A percentile compares a stretch with the other conserved stretches of the same genome.
Conservation (phyloP, 2,888 invertebrate species). For the Euzophera pinguis region DNA sequence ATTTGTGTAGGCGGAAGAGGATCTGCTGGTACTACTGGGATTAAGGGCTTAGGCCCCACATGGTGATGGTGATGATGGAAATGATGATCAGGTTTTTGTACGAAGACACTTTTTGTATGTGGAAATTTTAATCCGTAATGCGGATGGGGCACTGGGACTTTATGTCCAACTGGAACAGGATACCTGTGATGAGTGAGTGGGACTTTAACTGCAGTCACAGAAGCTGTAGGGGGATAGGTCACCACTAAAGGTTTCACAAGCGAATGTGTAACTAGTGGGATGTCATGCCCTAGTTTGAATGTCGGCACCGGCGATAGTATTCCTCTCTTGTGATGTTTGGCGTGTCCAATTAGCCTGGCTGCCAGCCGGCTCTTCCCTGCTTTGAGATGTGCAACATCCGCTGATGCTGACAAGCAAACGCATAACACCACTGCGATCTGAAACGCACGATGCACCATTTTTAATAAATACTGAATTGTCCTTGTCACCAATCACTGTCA, state of each 20-base stretch:
- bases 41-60: constrained; percentile 50
- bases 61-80: constrained; percentile 72
- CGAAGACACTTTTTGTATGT: constrained; percentile 45
- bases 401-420: constrained; percentile 46
- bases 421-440: constrained; percentile 64
- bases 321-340: constrained; percentile 65
- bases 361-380: constrained; percentile 50
- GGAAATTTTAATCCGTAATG: constrained; percentile 62
- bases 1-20: constrained; percentile 38
- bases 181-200: constrained; percentile 52
- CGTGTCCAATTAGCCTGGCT: constrained; percentile 40
- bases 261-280: constrained; percentile 69
- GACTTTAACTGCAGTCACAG: constrained; percentile 67
- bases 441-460: constrained; percentile 52
- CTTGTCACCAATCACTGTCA: constrained; percentile 25
- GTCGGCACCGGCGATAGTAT: constrained; percentile 61
- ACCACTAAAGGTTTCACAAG: constrained; percentile 69
- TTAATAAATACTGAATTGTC: constrained; percentile 28
- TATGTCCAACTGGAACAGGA: constrained; percentile 58
- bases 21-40: constrained; percentile 47
- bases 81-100: constrained; percentile 55
- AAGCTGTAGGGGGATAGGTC: constrained; percentile 66
- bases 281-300: constrained; percentile 71
- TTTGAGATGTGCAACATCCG: constrained; percentile 54
- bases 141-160: constrained; percentile 53